These are phyloP conservation scores for Thaumetopoea pityocampa DNA, from an alignment of 1,140 invertebrate genomes.

Conservation along the genomic window DNA sequence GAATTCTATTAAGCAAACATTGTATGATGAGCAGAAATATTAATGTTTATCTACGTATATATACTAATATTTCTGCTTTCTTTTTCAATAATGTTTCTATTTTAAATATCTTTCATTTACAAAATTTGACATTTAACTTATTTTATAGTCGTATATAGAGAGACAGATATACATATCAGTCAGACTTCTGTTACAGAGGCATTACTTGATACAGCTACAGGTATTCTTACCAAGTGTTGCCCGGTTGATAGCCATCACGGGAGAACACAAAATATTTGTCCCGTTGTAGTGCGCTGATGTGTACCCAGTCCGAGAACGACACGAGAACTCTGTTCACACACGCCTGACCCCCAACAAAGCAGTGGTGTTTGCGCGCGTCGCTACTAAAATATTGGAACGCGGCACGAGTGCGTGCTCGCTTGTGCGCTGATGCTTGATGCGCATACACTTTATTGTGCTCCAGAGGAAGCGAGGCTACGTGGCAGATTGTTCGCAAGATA, in stretches of 20 bases:
- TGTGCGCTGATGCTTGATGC: constrained; percentile 35
- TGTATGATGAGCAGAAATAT: too few species aligned
- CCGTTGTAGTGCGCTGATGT: constrained; percentile 59
- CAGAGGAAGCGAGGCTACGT: constrained; percentile 36
- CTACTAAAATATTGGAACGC: constrained; percentile 74
- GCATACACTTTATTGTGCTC: constrained; percentile 16
- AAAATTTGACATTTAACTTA: too few species aligned
- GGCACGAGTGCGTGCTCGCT: constrained; percentile 52
- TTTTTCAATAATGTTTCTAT: too few species aligned
- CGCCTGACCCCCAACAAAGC: constrained; percentile 66
- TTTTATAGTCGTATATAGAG: too few species aligned
- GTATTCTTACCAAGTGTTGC: constrained; percentile 53
- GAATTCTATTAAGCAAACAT: too few species aligned
- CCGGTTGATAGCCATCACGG: constrained; percentile 59
- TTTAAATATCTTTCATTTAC: too few species aligned
- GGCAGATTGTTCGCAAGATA: too few species aligned
- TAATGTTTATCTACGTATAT: too few species aligned
- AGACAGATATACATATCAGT: too few species aligned
- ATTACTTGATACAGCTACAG: too few species aligned
- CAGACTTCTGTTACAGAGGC: too few species aligned
- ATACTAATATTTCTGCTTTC: too few species aligned
- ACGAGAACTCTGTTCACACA: constrained; percentile 72
- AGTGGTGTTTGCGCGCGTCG: constrained; percentile 67
- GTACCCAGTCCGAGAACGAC: constrained; percentile 61
- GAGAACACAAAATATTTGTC: constrained; percentile 71